Percentiles rank a stretch among this genome's conserved stretches.
Conservation (phyloP, 2,797 vertebrate genomes). For the Bradypodion ventrale region DNA sequence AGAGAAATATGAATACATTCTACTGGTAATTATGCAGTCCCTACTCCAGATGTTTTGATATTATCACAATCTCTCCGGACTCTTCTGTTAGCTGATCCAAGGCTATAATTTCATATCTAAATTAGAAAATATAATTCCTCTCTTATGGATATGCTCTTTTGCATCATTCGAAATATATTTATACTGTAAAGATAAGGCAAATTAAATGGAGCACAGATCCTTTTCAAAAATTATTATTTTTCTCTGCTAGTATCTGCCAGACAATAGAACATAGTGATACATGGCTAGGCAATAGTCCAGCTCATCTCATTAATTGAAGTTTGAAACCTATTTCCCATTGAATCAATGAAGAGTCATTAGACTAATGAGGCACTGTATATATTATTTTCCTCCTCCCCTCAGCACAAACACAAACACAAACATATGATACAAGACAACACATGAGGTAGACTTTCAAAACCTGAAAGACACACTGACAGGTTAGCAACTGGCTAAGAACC, state of each 20-base stretch:
- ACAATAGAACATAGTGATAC: not conserved
- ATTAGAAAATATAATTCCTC: not conserved
- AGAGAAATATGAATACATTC: constrained; percentile 12
- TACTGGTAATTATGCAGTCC: constrained; percentile 17
- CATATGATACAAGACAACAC: not conserved
- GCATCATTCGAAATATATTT: not conserved
- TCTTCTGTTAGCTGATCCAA: not conserved
- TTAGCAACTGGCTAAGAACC: not conserved
- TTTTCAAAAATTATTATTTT: not conserved
- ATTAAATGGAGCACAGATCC: not conserved
- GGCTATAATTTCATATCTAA: not conserved
- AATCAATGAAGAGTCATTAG: not conserved
- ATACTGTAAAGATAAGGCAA: not conserved
- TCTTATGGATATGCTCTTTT: not conserved
- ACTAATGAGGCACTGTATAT: not conserved
- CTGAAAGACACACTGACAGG: not conserved
- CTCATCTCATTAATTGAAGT: not conserved
- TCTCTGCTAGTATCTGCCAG: not conserved
- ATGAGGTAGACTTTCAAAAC: not conserved
- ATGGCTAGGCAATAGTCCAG: not conserved
- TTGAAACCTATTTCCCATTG: not conserved
- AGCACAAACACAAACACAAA: not conserved
- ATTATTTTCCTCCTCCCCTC: not conserved
- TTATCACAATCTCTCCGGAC: not conserved
- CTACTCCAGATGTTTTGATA: constrained; percentile 5